Conservation (phyloP, 2,113 vertebrate genomes). For the Dasyornis broadbenti region DNA sequence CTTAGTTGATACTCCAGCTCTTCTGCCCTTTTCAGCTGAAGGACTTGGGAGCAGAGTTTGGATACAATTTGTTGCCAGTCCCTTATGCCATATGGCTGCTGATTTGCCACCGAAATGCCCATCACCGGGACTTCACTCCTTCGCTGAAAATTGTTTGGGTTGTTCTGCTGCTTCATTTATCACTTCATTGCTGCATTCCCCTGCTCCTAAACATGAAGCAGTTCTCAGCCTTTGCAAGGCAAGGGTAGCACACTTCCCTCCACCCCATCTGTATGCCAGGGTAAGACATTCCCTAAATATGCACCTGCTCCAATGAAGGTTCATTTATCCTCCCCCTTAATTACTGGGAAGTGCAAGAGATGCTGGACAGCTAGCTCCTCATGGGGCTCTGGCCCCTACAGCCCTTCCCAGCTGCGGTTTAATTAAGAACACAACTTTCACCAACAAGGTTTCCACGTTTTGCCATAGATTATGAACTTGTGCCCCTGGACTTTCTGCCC, state of each 20-base stretch:
- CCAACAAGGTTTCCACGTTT: not conserved
- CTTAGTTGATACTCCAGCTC: not conserved
- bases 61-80: not conserved
- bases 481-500: not conserved
- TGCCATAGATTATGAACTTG: not conserved
- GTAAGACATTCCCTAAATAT: not conserved
- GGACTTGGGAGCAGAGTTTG: not conserved
- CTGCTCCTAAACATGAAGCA: not conserved
- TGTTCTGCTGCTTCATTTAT: not conserved
- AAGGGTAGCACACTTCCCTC: not conserved
- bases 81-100: not conserved
- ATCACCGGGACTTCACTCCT: not conserved
- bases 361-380: not conserved
- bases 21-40: not conserved
- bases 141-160: not conserved
- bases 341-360: not conserved
- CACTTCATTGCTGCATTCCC: not conserved
- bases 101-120: not conserved
- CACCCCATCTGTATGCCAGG: not conserved
- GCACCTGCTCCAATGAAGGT: not conserved
- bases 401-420: not conserved
- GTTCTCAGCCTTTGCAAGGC: not conserved
- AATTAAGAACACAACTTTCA: not conserved
- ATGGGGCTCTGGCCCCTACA: not conserved
- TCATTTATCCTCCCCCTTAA: not conserved